Evolutionary conservation across 2,113 vertebrate species (phyloP).

Genomic region (Piaya cayana): DNA sequence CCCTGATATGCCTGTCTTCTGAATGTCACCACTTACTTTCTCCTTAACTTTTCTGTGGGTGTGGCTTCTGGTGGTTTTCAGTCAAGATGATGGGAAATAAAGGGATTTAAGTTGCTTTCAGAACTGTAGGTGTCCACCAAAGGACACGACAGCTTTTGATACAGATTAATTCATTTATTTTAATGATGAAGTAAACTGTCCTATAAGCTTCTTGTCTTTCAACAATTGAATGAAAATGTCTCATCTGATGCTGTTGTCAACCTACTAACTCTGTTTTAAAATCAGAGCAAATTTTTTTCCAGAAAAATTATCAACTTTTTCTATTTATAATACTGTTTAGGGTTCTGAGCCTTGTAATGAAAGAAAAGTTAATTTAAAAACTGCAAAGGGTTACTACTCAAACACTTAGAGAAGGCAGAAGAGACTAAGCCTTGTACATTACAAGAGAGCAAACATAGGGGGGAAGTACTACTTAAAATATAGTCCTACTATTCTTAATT

Average conservation of each 20-base stretch:
- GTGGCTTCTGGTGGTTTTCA: not conserved
- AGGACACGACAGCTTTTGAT: accelerated
- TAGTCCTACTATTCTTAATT: not conserved
- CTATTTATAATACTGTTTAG: not conserved
- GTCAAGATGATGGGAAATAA: accelerated
- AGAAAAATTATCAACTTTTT: not conserved
- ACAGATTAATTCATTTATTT: not conserved
- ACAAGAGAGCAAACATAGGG: not conserved
- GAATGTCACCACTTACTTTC: not conserved
- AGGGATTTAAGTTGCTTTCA: not conserved
- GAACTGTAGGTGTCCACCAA: not conserved
- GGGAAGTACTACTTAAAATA: not conserved
- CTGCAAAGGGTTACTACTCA: not conserved
- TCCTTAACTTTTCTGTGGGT: not conserved
- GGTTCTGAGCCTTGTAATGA: not conserved
- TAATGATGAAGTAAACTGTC: not conserved
- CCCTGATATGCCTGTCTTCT: not conserved
- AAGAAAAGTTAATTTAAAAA: not conserved
- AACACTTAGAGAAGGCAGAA: not conserved
- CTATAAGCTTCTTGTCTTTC: not conserved
- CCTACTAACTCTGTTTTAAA: not conserved
- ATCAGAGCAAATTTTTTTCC: not conserved
- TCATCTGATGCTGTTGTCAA: not conserved
- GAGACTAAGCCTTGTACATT: not conserved
- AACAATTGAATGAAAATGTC: not conserved